phyloP scores from a whole-genome alignment of 1,140 invertebrate genomes.

The Charaxes varanes region DNA sequence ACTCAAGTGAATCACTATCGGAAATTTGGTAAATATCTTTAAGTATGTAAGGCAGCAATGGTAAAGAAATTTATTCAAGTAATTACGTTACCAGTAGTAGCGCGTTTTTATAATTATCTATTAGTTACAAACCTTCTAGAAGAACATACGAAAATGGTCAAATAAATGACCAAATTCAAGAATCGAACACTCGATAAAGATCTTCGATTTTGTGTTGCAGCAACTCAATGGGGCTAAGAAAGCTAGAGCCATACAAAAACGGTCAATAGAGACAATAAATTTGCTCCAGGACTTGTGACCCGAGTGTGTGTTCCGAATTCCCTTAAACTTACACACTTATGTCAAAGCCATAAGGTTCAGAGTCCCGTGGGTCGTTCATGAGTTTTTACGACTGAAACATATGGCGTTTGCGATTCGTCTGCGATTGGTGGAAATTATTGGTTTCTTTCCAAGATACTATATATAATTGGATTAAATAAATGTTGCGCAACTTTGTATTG shows the following conservation, averaged over 20 bases:
- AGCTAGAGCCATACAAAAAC: conserved; percentile 7
- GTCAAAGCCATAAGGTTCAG: background rate
- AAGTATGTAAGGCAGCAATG: too few species aligned
- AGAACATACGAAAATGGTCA: too few species aligned
- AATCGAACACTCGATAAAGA: conserved; percentile 9
- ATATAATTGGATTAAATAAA: conserved; percentile 5
- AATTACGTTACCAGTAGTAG: too few species aligned
- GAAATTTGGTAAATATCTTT: too few species aligned
- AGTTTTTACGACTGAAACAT: conserved; percentile 9
- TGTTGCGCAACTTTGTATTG: background rate
- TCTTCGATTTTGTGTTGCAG: conserved; percentile 9
- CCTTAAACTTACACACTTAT: background rate
- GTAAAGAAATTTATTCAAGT: too few species aligned
- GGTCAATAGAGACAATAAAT: conserved; percentile 17
- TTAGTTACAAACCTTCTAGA: too few species aligned
- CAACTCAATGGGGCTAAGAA: conserved; percentile 9
- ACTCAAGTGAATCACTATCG: too few species aligned
- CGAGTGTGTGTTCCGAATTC: conserved; percentile 1
- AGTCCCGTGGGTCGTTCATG: background rate
- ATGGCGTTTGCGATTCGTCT: conserved; percentile 9
- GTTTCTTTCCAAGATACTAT: conserved; percentile 6
- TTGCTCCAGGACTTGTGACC: conserved; percentile 12
- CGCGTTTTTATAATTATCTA: too few species aligned
- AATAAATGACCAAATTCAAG: too few species aligned
- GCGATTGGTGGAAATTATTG: conserved; percentile 6